phyloP scores from a whole-genome alignment of 2,888 invertebrate species.

The Epistrophella euchroma region DNA sequence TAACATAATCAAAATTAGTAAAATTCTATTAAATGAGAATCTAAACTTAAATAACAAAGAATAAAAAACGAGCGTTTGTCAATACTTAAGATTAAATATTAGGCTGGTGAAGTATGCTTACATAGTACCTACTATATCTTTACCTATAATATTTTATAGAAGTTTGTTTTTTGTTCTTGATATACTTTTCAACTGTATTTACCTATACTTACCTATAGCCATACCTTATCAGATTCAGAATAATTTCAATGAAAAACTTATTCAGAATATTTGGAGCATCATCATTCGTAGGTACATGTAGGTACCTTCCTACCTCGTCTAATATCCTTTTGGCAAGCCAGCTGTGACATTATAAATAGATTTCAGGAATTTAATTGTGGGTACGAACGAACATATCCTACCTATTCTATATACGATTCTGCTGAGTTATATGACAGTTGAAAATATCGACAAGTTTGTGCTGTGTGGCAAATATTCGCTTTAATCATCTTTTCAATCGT shows the following conservation, averaged over 20 bases:
- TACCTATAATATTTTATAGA: too few relatives aligned
- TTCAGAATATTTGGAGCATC: slow-evolving; percentile 8
- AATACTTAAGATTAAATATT: too few relatives aligned
- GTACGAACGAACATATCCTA: not conserved
- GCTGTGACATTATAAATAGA: slow-evolving; percentile 45
- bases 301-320: not conserved
- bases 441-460: slow-evolving; percentile 49
- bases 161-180: not conserved
- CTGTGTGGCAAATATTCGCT: slow-evolving; percentile 38
- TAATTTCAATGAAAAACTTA: slow-evolving; percentile 20
- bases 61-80: too few relatives aligned
- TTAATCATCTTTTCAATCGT: slow-evolving; percentile 57
- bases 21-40: too few relatives aligned
- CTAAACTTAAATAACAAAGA: too few relatives aligned
- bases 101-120: too few relatives aligned
- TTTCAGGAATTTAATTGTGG: slow-evolving; percentile 55
- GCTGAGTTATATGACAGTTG: slow-evolving; percentile 10
- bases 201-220: not conserved
- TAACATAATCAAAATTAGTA: too few relatives aligned
- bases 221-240: not conserved
- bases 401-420: not conserved
- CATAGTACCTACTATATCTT: too few relatives aligned
- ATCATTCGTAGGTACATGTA: not conserved
- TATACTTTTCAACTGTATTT: too few relatives aligned
- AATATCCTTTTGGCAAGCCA: slow-evolving; percentile 20